Evolutionary conservation across 2,888 invertebrate species (phyloP), one percentile per base, ranked within the genome.

Genomic region (Alloplasta piceator): DNA sequence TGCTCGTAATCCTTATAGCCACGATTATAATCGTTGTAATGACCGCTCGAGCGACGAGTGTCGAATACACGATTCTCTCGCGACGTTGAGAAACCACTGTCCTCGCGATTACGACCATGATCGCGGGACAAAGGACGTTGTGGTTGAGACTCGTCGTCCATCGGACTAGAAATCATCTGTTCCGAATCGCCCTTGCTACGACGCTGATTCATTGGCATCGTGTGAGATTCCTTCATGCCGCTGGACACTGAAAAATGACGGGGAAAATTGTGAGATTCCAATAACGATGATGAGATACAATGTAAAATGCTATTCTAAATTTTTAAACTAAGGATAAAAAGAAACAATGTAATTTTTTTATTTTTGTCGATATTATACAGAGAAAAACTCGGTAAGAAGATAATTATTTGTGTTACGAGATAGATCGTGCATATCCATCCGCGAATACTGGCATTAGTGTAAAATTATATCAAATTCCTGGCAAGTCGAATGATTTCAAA

Each of bases 1-100:
- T 91, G 92, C 10, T 92, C 92, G 66, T 90, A 91, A 39, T 92
- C 92, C 77, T 90, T 90, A 79, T 89, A 89, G 67, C 86, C 85
- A 74, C 90, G 89, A 67, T 71, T 77, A 41, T 87, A 87, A 71
- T 88, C 88, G 38, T 89, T 89, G 55, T 88, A 87, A 70, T 89
- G 87, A n/a, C 83, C 85, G 50, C 84, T 84, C 36, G 87, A 80
- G 16, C 91, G 89, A 5, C 91, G 87, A 39, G 84, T 82, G 12
- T 91, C 91, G 76, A 89, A 90, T 0, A 87, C 77, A 61, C 91
- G 87, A 82, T 89, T 91, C 5, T 81, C 82, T 2, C 82, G 78
- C 0, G 75, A 61, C 39, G 67, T 55, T 5, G 16, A 66, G 41
- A 91, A 91, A 39, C 91, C 89, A 7, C 52, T 61, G 56, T 92